A percentile compares a stretch with the other conserved stretches of the same genome.
Evolutionary conservation across 2,888 invertebrate species (phyloP).

Genomic region (Dynastes grantii): DNA sequence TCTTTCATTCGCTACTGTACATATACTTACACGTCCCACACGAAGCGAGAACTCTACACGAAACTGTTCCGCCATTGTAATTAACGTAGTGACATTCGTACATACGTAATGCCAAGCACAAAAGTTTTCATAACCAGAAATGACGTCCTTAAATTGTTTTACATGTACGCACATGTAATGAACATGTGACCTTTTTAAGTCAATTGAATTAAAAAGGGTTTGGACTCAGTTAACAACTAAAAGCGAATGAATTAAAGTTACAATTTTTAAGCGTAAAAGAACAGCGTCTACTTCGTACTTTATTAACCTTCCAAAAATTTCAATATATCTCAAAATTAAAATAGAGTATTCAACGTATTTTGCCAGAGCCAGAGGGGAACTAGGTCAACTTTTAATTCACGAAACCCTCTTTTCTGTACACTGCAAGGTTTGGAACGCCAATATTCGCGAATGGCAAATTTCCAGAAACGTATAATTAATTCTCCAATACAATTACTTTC

Average conservation of each 20-base stretch:
- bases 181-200: neutral
- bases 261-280: too few species aligned
- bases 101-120: too few species aligned
- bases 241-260: neutral
- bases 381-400: conserved; percentile 24
- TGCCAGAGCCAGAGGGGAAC: neutral
- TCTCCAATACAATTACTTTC: neutral
- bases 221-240: neutral
- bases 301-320: neutral
- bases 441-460: neutral
- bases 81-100: neutral
- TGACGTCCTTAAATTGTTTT: conserved; percentile 6
- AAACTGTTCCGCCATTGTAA: conserved; percentile 12
- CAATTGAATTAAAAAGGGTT: neutral
- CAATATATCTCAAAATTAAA: neutral
- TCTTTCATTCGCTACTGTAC: conserved; percentile 1
- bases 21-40: conserved; percentile 7
- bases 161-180: neutral
- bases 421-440: neutral
- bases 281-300: too few species aligned
- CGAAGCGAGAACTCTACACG: conserved; percentile 13
- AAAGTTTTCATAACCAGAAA: neutral
- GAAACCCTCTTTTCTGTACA: neutral
- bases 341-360: conserved; percentile 8
- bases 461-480: conserved; percentile 7